Conservation (phyloP, 2,888 invertebrate genomes). For the Phyllotreta cruciferae region DNA sequence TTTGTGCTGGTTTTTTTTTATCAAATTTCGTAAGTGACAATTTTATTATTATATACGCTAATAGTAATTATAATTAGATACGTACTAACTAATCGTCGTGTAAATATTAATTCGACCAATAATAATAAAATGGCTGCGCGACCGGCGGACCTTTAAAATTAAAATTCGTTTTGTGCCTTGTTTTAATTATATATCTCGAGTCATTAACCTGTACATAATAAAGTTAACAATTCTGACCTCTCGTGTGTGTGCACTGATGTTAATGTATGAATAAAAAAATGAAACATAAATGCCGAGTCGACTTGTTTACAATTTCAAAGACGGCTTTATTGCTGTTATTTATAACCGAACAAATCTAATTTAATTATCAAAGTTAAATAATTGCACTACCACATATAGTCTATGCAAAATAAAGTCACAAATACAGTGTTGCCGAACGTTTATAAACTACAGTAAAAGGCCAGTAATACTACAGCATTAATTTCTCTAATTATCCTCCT, state of each 20-base stretch:
- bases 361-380: neutral
- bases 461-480: no score
- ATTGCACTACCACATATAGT: no score
- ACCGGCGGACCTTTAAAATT: conserved; percentile 9
- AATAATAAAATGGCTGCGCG: conserved; percentile 12
- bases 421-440: no score
- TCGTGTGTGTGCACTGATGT: conserved; percentile 2
- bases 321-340: conserved; percentile 6
- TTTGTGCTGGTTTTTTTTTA: conserved; percentile 7
- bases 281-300: neutral
- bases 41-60: no score
- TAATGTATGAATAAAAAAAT: conserved; percentile 5
- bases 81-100: no score
- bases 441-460: no score
- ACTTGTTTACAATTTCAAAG: conserved; percentile 13
- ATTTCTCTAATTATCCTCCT: no score
- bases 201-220: conserved; percentile 26
- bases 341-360: neutral
- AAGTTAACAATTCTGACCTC: conserved; percentile 22
- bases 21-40: conserved; percentile 6
- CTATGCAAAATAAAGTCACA: no score
- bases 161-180: conserved; percentile 9
- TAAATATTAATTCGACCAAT: neutral
- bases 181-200: conserved; percentile 26
- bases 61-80: no score